phyloP scores from a whole-genome alignment of 2,797 vertebrate genomes.

The Columba guinea region DNA sequence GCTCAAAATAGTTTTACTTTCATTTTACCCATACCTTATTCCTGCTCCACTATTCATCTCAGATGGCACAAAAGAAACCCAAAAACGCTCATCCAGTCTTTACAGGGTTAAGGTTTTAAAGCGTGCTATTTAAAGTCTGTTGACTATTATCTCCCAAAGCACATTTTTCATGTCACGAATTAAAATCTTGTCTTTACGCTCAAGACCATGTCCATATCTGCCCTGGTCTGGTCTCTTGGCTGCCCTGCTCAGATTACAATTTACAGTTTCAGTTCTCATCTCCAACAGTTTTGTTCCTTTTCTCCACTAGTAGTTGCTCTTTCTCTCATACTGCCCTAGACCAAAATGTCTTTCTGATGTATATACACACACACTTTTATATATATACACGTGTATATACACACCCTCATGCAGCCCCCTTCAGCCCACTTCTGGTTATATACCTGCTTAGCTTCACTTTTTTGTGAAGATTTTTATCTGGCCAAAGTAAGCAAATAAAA shows the following conservation, averaged over 20 bases:
- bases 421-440: background rate
- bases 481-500: background rate
- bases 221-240: background rate
- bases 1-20: background rate
- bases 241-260: background rate
- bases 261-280: background rate
- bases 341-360: background rate
- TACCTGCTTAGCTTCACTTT: background rate
- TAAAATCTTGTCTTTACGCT: background rate
- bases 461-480: background rate
- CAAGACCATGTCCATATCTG: accelerated
- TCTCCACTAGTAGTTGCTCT: background rate
- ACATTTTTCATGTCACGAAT: background rate
- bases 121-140: background rate
- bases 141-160: background rate
- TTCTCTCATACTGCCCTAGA: background rate
- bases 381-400: too few species aligned
- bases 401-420: background rate
- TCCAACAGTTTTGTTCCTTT: background rate
- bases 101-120: background rate
- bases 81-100: background rate
- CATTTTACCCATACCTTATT: background rate
- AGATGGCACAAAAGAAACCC: background rate
- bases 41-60: background rate
- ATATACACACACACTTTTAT: background rate